Base-by-base conservation (phyloP, 2,888 invertebrate genomes). In the Pilophorus perplexus region DNA sequence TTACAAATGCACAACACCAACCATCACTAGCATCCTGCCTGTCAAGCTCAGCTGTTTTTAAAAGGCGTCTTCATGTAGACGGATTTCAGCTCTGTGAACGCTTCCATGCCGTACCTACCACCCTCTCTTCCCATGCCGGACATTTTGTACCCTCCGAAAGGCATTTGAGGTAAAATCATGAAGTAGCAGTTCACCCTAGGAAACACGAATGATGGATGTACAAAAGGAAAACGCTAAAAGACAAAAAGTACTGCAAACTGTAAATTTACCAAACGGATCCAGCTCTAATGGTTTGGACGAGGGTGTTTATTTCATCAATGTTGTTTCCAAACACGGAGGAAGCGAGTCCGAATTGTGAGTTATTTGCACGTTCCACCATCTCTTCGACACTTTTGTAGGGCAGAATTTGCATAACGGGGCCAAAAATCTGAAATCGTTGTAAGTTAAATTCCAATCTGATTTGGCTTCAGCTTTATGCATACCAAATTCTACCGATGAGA, bases 141-240 rank as follows among this genome's bases (percentile, higher is more conserved):
- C 84, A 92, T 88, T 80, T 97, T 97, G 81, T 84, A 98, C 0
- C 98, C 98, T 46, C 98, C 98, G 79, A 98, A 99, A 0, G 98
- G 97, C 20, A 88, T 83, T 75, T 92, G 91, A 23, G 88, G 82
- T n/a, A 84, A 82, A 73, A 92, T 83, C 1, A 85, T 85, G 78
- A 97, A 93, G 80, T 94, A 97, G 73, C 93, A 90, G 78, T 99
- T 99, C 48, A 98, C 90, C 86, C 85, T 85, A 75, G 52, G 78
- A 76, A 68, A 10, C 18, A 37, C 12, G 12, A 37, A 37, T 33
- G 10, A 8, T 33, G 10, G 6, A 33, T 33, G 6, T 33, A 33
- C 6, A 33, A 33, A 33, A 10, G n/a, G n/a, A n/a, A n/a, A n/a
- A n/a, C n/a, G n/a, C n/a, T n/a, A n/a, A n/a, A n/a, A n/a, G n/a